Evolutionary conservation across 2,113 vertebrate species (phyloP).

Genomic region (Tenrec ecaudatus): DNA sequence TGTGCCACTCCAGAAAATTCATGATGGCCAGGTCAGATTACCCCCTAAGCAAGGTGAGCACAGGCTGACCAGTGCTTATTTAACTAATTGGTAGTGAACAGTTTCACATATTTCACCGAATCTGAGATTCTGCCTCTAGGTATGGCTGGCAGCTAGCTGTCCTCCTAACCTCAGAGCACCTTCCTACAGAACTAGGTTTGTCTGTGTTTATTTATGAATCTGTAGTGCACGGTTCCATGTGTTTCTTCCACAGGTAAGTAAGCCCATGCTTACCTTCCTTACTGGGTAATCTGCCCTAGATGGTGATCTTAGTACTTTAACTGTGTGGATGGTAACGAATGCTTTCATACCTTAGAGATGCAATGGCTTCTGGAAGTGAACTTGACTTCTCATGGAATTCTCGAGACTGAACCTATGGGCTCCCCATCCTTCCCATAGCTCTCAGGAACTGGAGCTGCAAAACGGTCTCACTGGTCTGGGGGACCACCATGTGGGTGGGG

Average conservation of each 20-base stretch:
- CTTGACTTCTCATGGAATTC: background rate
- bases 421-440: background rate
- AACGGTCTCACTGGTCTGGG: background rate
- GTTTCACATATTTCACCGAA: background rate
- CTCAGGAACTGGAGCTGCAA: background rate
- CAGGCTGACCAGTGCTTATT: background rate
- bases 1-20: background rate
- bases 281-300: background rate
- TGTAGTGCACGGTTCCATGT: background rate
- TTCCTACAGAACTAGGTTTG: background rate
- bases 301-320: slow-evolving; percentile 1
- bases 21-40: background rate
- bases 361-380: slow-evolving; percentile 15
- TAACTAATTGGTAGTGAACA: too few relatives aligned
- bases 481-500: background rate
- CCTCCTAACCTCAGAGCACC: background rate
- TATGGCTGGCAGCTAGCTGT: background rate
- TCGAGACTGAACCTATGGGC: background rate
- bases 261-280: background rate
- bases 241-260: background rate
- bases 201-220: background rate
- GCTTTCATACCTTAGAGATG: background rate
- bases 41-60: background rate
- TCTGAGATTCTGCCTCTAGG: background rate
- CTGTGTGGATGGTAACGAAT: slow-evolving; percentile 25